These are phyloP conservation scores for Ptychochromis oligacanthus DNA, from an alignment of 2,113 vertebrate genomes.

Conservation along the genomic window DNA sequence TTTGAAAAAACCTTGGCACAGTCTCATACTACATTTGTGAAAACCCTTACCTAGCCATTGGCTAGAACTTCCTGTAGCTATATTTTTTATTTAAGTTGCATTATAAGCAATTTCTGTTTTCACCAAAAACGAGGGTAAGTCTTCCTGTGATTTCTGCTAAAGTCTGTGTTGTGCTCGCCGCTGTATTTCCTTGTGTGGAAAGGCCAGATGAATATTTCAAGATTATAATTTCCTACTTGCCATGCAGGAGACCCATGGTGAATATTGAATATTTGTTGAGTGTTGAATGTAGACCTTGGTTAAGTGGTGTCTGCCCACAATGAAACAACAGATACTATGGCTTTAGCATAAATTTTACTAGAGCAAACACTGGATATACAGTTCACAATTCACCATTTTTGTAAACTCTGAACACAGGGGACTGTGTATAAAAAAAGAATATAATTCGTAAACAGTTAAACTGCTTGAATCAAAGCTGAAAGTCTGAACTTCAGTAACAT, in stretches of 20 bases:
- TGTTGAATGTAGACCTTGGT: neutral
- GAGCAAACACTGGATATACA: neutral
- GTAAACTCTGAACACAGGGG: neutral
- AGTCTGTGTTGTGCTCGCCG: neutral
- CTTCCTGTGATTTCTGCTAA: neutral
- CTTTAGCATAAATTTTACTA: neutral
- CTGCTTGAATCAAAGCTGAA: too few relatives aligned
- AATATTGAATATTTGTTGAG: conserved; percentile 25
- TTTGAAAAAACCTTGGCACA: neutral
- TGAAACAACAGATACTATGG: neutral
- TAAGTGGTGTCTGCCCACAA: too few relatives aligned
- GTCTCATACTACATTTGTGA: conserved; percentile 21
- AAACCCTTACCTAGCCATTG: conserved; percentile 21
- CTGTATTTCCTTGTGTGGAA: neutral
- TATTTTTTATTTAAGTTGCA: neutral
- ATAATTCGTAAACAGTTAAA: too few relatives aligned
- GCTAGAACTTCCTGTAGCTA: neutral
- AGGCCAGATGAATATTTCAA: conserved; percentile 26
- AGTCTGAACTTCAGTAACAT: too few relatives aligned
- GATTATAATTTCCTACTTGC: conserved; percentile 9
- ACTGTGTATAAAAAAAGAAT: too few relatives aligned
- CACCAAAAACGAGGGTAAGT: neutral
- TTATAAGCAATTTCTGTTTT: neutral
- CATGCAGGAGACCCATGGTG: neutral
- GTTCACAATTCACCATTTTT: neutral